Conservation (phyloP, 1,140 invertebrate species). For the Bombus affinis region DNA sequence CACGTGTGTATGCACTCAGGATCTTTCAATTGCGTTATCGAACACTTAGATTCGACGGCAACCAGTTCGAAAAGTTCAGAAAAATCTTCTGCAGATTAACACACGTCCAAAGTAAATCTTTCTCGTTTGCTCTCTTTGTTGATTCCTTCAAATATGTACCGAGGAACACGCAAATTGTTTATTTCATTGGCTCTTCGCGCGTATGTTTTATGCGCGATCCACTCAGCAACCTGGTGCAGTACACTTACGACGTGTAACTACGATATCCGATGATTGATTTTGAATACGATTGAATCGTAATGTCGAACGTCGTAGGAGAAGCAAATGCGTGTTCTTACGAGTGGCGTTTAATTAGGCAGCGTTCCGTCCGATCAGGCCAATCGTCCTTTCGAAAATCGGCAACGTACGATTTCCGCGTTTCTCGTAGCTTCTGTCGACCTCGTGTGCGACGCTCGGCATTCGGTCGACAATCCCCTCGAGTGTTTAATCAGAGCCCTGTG, state of each 20-base stretch:
- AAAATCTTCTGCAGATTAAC: not conserved
- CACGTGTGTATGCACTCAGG: not conserved
- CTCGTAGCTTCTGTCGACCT: not conserved
- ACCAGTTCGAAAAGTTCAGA: not conserved
- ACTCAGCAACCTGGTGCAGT: too few relatives aligned
- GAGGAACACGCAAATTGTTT: not conserved
- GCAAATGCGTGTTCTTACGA: not conserved
- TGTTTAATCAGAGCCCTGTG: slow-evolving; percentile 11
- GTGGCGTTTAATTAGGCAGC: not conserved
- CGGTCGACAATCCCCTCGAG: not conserved
- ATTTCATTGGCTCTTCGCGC: not conserved
- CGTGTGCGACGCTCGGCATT: not conserved
- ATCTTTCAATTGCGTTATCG: slow-evolving; percentile 34
- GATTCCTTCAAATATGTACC: not conserved
- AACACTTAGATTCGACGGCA: not conserved
- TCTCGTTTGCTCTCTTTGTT: not conserved
- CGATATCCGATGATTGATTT: not conserved
- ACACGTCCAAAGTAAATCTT: not conserved
- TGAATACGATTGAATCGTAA: not conserved
- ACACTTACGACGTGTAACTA: not conserved
- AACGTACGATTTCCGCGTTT: not conserved
- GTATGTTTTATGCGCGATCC: not conserved
- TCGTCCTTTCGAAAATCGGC: too few relatives aligned
- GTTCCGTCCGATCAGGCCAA: too few relatives aligned
- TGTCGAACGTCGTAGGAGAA: too few relatives aligned